Percentiles rank a stretch among this genome's conserved stretches.
These are phyloP conservation scores for Odocoileus hemionus DNA, from an alignment of 2,113 vertebrate species.

Conservation along the genomic window DNA sequence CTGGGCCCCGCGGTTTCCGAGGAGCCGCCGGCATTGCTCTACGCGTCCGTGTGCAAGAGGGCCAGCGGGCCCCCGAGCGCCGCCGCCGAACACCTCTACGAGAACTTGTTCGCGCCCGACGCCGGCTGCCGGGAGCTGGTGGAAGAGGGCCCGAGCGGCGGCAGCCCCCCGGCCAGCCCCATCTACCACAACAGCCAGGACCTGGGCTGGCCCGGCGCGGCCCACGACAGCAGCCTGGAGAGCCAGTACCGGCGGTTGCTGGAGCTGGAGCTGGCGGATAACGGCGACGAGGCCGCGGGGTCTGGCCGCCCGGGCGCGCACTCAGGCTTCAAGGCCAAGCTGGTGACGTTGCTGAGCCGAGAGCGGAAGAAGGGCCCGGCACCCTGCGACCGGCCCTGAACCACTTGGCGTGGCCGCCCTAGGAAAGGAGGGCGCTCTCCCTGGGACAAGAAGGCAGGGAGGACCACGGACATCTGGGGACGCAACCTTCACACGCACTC, in stretches of 20 bases:
- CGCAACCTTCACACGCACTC: background rate
- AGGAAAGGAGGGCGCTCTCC: background rate
- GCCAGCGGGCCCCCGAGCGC: background rate
- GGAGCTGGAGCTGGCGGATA: conserved; percentile 42
- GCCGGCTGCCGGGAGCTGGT: background rate
- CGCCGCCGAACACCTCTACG: conserved; percentile 73
- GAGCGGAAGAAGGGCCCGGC: conserved; percentile 64
- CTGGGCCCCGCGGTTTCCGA: fast-evolving
- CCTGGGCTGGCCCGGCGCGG: background rate
- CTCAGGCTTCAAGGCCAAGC: conserved; percentile 76
- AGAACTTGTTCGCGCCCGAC: conserved; percentile 74
- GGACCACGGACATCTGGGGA: background rate
- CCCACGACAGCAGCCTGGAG: conserved; percentile 51
- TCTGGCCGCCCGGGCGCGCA: background rate
- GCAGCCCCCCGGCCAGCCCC: background rate
- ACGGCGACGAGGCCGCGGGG: background rate
- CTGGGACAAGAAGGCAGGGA: background rate
- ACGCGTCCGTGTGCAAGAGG: conserved; percentile 48
- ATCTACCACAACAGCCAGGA: conserved; percentile 72
- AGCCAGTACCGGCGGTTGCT: conserved; percentile 57
- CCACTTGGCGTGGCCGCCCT: background rate
- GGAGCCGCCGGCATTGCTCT: background rate
- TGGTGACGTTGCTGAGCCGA: conserved; percentile 79
- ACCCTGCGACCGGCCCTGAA: conserved; percentile 72
- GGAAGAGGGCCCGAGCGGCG: conserved; percentile 37